Percentiles rank a stretch among this genome's conserved stretches.
phyloP scores from a whole-genome alignment of 2,797 vertebrate species.

The Podarcis siculus region DNA sequence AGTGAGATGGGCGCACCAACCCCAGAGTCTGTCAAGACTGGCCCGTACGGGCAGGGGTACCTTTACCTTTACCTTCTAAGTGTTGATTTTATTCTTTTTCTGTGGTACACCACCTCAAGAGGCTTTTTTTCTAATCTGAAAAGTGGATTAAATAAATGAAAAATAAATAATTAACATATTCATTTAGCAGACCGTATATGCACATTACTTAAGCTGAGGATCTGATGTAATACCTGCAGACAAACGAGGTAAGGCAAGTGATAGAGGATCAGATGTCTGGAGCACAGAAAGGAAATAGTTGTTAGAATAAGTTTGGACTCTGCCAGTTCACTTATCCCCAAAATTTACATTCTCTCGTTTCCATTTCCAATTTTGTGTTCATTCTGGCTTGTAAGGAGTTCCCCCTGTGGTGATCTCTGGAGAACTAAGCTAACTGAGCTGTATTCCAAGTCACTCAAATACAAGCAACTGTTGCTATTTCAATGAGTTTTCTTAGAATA shows the following conservation, averaged over 20 bases:
- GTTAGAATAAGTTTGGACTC: neutral
- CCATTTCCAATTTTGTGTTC: neutral
- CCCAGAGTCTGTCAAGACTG: too few relatives aligned
- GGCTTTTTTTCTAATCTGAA: neutral
- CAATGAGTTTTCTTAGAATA: neutral
- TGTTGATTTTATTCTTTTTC: neutral
- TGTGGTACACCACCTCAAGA: neutral
- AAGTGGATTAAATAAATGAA: neutral
- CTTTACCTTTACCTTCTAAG: too few relatives aligned
- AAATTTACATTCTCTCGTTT: neutral
- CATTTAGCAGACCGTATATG: neutral
- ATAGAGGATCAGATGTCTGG: neutral
- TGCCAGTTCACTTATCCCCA: neutral
- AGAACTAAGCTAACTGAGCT: neutral
- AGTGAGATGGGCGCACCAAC: too few relatives aligned
- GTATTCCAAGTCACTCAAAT: neutral
- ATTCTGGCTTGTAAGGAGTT: neutral
- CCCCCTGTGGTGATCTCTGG: too few relatives aligned
- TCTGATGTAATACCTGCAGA: neutral
- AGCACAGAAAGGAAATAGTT: neutral
- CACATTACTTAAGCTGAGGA: constrained; percentile 10
- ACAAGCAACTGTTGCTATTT: neutral
- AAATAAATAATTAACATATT: neutral
- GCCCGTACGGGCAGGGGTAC: too few relatives aligned
- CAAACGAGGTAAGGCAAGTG: neutral